These are phyloP conservation scores for Hypsopygia costalis DNA, from an alignment of 2,888 invertebrate genomes.

Conservation along the genomic window DNA sequence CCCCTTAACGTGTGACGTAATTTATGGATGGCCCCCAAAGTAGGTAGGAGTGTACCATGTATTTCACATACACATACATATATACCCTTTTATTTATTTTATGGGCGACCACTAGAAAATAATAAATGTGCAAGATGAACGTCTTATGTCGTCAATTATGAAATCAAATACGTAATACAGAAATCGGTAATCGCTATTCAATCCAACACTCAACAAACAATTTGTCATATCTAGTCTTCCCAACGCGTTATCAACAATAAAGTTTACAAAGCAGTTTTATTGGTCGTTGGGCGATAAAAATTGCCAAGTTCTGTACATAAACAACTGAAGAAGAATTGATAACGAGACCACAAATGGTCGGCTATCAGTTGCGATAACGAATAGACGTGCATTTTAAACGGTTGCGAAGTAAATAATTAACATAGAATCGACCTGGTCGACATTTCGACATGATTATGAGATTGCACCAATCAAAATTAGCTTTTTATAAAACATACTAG, in stretches of 20 bases:
- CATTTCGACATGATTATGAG: conserved; percentile 2
- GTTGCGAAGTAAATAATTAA: not conserved
- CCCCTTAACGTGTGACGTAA: no score
- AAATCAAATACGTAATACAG: no score
- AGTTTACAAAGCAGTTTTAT: conserved; percentile 5
- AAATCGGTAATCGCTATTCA: no score
- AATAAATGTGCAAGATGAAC: no score
- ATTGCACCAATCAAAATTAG: not conserved
- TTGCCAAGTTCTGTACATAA: not conserved
- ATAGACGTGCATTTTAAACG: conserved; percentile 11
- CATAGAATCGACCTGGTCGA: not conserved
- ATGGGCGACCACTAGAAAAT: no score
- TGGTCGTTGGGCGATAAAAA: conserved; percentile 5
- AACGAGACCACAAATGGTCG: conserved; percentile 17
- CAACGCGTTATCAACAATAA: conserved; percentile 1
- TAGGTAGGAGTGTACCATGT: no score
- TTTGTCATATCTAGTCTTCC: no score
- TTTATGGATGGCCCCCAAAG: no score
- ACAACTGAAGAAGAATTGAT: conserved; percentile 16
- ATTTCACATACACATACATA: no score
- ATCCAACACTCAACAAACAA: not conserved
- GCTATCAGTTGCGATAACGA: conserved; percentile 19
- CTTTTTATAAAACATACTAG: no score
- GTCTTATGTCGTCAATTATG: no score
- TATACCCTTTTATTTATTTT: no score